Conservation (phyloP, 2,113 vertebrate species). For the Pelusios castaneus region DNA sequence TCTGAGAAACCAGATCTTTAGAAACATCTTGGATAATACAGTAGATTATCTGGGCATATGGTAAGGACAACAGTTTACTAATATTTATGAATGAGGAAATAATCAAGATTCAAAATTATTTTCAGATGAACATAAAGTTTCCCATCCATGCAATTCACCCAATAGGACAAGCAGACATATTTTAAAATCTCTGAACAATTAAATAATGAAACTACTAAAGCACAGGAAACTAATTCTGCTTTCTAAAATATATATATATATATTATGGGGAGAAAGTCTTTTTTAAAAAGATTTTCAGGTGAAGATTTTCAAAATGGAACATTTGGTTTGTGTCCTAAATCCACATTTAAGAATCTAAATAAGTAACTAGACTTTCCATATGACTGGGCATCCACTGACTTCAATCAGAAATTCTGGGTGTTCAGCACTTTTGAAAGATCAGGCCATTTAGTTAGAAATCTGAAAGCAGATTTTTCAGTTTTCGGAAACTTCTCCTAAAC, state of each 20-base stretch:
- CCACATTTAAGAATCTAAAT: not conserved
- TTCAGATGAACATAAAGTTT: not conserved
- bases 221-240: not conserved
- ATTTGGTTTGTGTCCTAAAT: not conserved
- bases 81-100: not conserved
- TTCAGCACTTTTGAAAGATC: not conserved
- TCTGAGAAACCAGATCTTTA: not conserved
- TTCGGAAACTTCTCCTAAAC: not conserved
- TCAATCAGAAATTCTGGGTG: not conserved
- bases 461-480: not conserved
- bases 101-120: not conserved
- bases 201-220: not conserved
- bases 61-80: not conserved
- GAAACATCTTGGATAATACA: accelerated
- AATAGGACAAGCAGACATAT: not conserved
- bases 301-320: not conserved
- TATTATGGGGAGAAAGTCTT: not conserved
- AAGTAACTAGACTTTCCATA: not conserved
- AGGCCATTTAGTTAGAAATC: not conserved
- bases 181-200: not conserved
- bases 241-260: not conserved
- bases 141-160: not conserved
- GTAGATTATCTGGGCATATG: not conserved
- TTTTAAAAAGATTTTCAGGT: not conserved
- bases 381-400: not conserved